Percentiles rank a stretch among this genome's conserved stretches.
Evolutionary conservation across 2,113 vertebrate species (phyloP).

Genomic region (Paracyprichromis sp.): DNA sequence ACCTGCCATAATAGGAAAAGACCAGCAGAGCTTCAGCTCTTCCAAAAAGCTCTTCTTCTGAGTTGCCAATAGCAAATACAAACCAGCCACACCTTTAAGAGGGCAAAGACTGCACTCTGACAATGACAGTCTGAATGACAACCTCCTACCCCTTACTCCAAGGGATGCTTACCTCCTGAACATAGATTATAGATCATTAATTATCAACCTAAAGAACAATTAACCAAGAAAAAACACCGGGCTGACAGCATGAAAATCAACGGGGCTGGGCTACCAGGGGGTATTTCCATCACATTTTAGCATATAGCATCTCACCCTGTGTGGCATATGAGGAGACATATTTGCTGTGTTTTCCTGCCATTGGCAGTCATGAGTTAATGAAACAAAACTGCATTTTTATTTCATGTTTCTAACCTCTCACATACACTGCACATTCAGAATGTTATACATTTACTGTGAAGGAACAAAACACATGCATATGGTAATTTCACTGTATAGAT

Average conservation of each 20-base stretch:
- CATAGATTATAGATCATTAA: not conserved
- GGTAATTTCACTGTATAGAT: not conserved
- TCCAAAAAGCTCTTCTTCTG: not conserved
- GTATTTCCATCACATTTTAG: not conserved
- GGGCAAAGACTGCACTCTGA: not conserved
- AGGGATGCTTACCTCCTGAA: not conserved
- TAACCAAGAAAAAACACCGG: not conserved
- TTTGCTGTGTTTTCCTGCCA: not conserved
- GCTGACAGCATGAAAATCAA: not conserved
- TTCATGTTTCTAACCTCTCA: not conserved
- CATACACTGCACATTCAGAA: not conserved
- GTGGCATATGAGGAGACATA: not conserved
- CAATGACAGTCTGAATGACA: not conserved
- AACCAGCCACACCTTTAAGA: not conserved
- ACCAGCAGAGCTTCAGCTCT: not conserved
- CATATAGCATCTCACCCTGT: not conserved
- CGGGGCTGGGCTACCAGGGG: no score
- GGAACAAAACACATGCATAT: not conserved
- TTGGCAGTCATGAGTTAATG: not conserved
- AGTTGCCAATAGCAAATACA: not conserved
- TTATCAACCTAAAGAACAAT: not conserved
- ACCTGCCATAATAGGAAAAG: not conserved
- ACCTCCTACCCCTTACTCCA: not conserved
- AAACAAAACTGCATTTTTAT: constrained; percentile 7
- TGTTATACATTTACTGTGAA: not conserved